Evolutionary conservation across 1,140 invertebrate species (phyloP).

Genomic region (Ectropis grisescens): DNA sequence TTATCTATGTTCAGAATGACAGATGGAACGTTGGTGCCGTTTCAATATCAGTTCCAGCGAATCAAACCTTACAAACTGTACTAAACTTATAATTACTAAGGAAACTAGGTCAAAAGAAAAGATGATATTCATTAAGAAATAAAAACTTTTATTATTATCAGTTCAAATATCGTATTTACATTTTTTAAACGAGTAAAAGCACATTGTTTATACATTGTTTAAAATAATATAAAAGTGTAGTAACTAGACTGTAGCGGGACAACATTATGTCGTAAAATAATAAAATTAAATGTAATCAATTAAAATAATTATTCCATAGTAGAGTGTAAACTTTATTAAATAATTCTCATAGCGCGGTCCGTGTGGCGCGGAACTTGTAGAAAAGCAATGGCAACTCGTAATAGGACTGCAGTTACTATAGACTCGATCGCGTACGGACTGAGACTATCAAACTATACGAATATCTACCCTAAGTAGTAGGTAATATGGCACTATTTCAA

Average conservation of each 20-base stretch:
- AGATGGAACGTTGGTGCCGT: no score
- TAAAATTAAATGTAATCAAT: no score
- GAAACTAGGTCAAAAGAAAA: conserved; percentile 14
- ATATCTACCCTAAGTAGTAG: no score
- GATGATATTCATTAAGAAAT: conserved; percentile 56
- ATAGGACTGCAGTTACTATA: conserved; percentile 36
- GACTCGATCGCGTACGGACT: no score
- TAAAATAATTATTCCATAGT: conserved; percentile 37
- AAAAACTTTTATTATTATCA: conserved; percentile 68
- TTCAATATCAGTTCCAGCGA: no score
- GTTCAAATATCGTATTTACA: conserved; percentile 69
- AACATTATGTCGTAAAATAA: conserved; percentile 31
- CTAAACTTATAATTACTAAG: no score
- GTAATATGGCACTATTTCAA: no score
- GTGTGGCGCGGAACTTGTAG: conserved; percentile 14
- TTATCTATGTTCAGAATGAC: no score
- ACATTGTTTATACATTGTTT: conserved; percentile 57
- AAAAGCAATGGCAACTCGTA: conserved; percentile 46
- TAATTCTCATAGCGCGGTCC: conserved; percentile 46
- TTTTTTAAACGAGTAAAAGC: conserved; percentile 64
- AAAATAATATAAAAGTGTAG: conserved; percentile 41
- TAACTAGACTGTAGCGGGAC: conserved; percentile 23
- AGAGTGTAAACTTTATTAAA: conserved; percentile 36
- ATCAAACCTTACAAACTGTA: no score
- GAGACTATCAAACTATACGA: no score